A percentile compares a stretch with the other conserved stretches of the same genome.
phyloP scores from a whole-genome alignment of 2,888 invertebrate genomes.

The Zaprionus lineosus region DNA sequence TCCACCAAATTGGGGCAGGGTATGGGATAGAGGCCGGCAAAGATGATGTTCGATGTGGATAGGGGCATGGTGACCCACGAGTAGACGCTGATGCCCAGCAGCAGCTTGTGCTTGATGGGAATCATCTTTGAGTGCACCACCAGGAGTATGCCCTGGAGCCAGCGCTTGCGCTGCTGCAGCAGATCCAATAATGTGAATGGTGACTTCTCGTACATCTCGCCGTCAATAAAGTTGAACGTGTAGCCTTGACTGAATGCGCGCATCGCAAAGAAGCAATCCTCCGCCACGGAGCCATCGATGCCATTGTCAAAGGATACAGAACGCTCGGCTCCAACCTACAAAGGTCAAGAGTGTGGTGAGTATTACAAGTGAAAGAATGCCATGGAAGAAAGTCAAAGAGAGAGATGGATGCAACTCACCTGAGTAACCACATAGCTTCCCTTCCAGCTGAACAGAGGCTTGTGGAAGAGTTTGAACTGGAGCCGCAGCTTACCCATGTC shows the following conservation, averaged over 20 bases:
- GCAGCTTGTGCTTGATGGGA: conserved; percentile 89
- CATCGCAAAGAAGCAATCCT: conserved; percentile 99
- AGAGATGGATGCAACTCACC: conserved; percentile 85
- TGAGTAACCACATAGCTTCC: conserved; percentile 98
- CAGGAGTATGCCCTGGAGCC: conserved; percentile 95
- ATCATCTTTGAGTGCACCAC: conserved; percentile 94
- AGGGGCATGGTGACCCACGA: conserved; percentile 98
- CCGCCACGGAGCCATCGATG: conserved; percentile 97
- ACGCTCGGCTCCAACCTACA: conserved; percentile 93
- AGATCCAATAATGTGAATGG: conserved; percentile 98
- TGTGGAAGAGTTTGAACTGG: conserved; percentile 96
- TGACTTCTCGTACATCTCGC: conserved; percentile 99
- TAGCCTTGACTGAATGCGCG: conserved; percentile 95
- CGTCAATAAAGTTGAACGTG: conserved; percentile 97
- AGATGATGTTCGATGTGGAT: conserved; percentile 93
- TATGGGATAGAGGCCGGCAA: conserved; percentile 93
- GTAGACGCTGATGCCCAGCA: conserved; percentile 94
- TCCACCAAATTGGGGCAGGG: conserved; percentile 92
- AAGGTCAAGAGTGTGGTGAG: not conserved
- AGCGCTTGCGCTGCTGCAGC: conserved; percentile 96
- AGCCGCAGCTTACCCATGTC: conserved; percentile 98
- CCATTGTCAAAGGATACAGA: conserved; percentile 98
- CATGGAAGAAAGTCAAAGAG: too few species aligned
- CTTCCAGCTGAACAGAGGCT: conserved; percentile 98
- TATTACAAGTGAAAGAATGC: too few species aligned